A percentile compares a stretch with the other conserved stretches of the same genome.
These are phyloP conservation scores for Hemicentrotus pulcherrimus DNA, from an alignment of 35 echinoderm and acorn worm genomes.

Conservation along the genomic window DNA sequence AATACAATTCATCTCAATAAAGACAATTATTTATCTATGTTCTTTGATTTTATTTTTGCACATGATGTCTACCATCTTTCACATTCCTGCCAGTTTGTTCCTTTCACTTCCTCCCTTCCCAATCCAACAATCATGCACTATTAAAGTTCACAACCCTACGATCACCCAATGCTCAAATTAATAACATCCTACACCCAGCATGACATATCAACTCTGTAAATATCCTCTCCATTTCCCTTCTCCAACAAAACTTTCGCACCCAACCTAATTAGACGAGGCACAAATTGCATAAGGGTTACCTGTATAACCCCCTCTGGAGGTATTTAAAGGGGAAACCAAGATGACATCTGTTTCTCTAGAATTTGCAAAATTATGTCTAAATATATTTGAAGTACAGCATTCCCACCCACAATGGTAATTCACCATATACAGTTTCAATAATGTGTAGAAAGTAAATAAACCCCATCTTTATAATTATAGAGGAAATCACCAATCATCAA, in stretches of 20 bases:
- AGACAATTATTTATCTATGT: no score
- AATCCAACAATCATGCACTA: not conserved
- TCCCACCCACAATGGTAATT: no score
- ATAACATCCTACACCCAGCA: constrained; percentile 8
- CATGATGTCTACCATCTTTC: not conserved
- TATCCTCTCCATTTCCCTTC: constrained; percentile 16
- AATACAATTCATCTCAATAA: no score
- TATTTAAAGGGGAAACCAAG: not conserved
- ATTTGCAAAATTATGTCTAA: no score
- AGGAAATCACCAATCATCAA: no score
- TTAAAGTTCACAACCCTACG: not conserved
- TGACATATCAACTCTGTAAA: not conserved
- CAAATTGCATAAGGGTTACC: not conserved
- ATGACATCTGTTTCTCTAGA: no score
- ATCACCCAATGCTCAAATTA: not conserved
- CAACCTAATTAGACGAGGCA: not conserved
- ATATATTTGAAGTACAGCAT: no score
- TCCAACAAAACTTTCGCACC: not conserved
- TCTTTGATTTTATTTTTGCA: not conserved
- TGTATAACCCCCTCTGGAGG: not conserved
- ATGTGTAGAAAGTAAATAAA: no score
- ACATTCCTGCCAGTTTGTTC: not conserved
- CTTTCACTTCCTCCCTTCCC: not conserved
- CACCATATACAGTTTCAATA: no score
- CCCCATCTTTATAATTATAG: no score